phyloP scores from a whole-genome alignment of 2,888 invertebrate genomes.

The Augochlorella aurata region DNA sequence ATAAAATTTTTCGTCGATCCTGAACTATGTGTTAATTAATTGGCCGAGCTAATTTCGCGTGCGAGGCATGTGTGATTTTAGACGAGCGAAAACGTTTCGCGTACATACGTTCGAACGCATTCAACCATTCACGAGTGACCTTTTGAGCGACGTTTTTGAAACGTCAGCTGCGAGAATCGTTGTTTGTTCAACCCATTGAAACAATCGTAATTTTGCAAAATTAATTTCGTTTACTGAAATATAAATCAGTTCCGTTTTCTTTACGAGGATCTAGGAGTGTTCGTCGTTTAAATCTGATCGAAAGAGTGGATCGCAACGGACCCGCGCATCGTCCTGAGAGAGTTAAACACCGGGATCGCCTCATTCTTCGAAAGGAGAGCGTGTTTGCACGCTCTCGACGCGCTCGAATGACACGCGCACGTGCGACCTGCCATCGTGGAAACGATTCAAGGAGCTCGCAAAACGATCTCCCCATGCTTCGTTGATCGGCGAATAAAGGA shows the following conservation, averaged over 20 bases:
- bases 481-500: constrained; percentile 51
- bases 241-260: too few relatives aligned
- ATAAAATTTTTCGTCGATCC: neutral
- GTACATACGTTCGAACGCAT: neutral
- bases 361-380: neutral
- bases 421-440: constrained; percentile 53
- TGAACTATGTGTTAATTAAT: neutral
- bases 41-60: neutral
- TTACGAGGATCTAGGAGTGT: neutral
- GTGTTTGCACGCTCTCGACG: constrained; percentile 14
- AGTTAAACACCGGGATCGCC: neutral
- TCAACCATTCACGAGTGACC: neutral
- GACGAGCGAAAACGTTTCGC: neutral
- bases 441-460: constrained; percentile 44
- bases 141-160: neutral
- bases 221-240: neutral
- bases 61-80: neutral
- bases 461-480: constrained; percentile 42
- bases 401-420: constrained; percentile 57
- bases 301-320: neutral
- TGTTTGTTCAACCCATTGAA: neutral
- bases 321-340: neutral
- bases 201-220: neutral
- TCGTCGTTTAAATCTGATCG: neutral
- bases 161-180: neutral